Percentiles rank a stretch among this genome's conserved stretches.
phyloP scores from a whole-genome alignment of 2,797 vertebrate genomes.

The Dallia pectoralis region DNA sequence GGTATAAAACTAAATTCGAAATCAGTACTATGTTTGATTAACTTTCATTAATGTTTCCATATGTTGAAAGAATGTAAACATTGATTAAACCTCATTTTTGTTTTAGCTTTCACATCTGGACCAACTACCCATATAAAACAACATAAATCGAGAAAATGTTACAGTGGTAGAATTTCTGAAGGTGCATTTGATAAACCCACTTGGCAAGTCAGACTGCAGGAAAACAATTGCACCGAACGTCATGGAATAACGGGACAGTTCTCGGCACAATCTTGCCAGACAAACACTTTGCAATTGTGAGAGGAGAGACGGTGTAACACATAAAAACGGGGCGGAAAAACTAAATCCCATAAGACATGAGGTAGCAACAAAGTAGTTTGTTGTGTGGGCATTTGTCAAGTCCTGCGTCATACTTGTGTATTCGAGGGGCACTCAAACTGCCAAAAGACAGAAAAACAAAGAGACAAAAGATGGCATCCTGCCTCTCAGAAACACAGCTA shows the following conservation, averaged over 20 bases:
- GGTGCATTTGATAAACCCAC: too few species aligned
- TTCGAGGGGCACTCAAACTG: not conserved
- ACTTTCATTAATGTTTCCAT: too few species aligned
- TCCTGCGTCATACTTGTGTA: not conserved
- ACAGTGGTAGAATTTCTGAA: too few species aligned
- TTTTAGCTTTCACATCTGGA: not conserved
- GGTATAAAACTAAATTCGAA: too few species aligned
- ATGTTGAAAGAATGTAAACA: too few species aligned
- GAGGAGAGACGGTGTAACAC: not conserved
- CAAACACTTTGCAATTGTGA: not conserved
- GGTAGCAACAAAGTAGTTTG: not conserved
- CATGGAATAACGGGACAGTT: not conserved
- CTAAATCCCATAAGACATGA: not conserved
- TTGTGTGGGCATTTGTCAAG: not conserved
- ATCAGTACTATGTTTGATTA: too few species aligned
- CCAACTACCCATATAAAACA: not conserved
- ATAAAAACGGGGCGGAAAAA: too few species aligned
- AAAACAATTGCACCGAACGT: too few species aligned
- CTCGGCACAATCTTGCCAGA: not conserved
- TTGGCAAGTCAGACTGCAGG: too few species aligned
- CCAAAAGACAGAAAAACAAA: slow-evolving; percentile 11
- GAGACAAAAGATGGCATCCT: slow-evolving; percentile 35
- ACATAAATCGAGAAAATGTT: not conserved
- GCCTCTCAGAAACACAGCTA: slow-evolving; percentile 14
- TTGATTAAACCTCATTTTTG: too few species aligned